Evolutionary conservation across 1,140 invertebrate genomes (phyloP).

Genomic region (Dendroctonus valens): DNA sequence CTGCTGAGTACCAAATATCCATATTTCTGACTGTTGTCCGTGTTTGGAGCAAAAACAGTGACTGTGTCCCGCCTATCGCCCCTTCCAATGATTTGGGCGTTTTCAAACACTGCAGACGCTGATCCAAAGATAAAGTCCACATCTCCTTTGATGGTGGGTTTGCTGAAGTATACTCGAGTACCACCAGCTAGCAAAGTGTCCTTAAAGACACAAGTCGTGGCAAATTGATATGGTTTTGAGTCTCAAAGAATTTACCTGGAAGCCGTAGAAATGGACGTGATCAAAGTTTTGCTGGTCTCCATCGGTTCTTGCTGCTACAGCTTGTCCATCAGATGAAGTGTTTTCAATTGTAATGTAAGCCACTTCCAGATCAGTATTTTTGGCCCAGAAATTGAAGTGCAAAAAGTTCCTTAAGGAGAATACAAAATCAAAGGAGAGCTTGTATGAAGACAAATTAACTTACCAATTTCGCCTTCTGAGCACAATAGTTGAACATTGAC

Average conservation of each 20-base stretch:
- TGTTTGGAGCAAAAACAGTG: conserved; percentile 14
- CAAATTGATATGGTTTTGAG: no score
- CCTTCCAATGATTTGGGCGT: conserved; percentile 10
- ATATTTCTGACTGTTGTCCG: conserved; percentile 7
- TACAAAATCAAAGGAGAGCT: neutral
- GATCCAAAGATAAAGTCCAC: conserved; percentile 18
- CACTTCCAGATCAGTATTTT: conserved; percentile 5
- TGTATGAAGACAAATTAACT: neutral
- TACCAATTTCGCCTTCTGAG: conserved; percentile 8
- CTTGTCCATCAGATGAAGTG: conserved; percentile 10
- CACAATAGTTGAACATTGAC: conserved; percentile 12
- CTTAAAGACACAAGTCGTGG: neutral
- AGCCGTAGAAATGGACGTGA: conserved; percentile 15
- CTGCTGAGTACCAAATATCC: conserved; percentile 7
- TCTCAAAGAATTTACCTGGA: conserved; percentile 7
- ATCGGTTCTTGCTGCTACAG: conserved; percentile 9
- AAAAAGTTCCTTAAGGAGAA: conserved; percentile 6
- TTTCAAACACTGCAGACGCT: conserved; percentile 13
- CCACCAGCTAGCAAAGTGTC: neutral
- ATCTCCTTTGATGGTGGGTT: conserved; percentile 13
- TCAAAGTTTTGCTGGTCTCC: conserved; percentile 12
- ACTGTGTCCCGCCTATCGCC: conserved; percentile 6
- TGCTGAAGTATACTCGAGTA: conserved; percentile 1
- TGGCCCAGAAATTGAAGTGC: conserved; percentile 5
- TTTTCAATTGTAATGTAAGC: conserved; percentile 22